These are phyloP conservation scores for Megaceryle torquata DNA, from an alignment of 2,113 vertebrate species.

Conservation along the genomic window DNA sequence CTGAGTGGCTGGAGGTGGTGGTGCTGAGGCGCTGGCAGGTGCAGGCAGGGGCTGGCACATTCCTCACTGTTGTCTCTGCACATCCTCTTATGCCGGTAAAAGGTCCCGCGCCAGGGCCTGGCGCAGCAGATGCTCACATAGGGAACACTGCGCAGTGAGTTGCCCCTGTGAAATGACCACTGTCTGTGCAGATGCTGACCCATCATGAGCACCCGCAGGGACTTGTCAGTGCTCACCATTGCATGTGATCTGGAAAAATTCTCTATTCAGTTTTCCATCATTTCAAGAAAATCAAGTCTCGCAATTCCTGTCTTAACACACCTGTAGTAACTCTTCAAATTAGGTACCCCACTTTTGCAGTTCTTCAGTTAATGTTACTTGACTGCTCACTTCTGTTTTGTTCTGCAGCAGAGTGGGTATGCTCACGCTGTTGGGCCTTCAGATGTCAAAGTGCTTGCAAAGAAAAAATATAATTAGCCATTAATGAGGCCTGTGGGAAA, in stretches of 20 bases:
- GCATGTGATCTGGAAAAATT: neutral
- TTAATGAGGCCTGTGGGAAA: neutral
- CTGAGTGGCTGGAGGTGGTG: neutral
- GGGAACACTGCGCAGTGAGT: accelerated
- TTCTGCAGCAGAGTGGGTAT: neutral
- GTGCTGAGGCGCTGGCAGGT: neutral
- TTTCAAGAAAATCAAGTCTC: neutral
- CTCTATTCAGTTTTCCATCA: neutral
- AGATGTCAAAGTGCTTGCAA: neutral
- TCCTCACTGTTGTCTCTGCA: neutral
- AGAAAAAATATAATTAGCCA: neutral
- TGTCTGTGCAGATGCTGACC: neutral
- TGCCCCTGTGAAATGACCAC: neutral
- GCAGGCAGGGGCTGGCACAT: neutral
- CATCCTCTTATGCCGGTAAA: neutral
- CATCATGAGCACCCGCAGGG: accelerated
- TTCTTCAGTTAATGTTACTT: neutral
- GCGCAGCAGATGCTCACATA: accelerated
- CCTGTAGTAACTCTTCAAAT: neutral
- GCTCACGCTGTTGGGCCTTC: neutral
- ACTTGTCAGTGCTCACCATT: accelerated
- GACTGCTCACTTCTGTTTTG: neutral
- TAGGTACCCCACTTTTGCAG: neutral
- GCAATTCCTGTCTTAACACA: neutral
- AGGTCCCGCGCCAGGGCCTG: accelerated